Conservation (phyloP, 2,113 vertebrate species). For the Pundamilia nyererei region DNA sequence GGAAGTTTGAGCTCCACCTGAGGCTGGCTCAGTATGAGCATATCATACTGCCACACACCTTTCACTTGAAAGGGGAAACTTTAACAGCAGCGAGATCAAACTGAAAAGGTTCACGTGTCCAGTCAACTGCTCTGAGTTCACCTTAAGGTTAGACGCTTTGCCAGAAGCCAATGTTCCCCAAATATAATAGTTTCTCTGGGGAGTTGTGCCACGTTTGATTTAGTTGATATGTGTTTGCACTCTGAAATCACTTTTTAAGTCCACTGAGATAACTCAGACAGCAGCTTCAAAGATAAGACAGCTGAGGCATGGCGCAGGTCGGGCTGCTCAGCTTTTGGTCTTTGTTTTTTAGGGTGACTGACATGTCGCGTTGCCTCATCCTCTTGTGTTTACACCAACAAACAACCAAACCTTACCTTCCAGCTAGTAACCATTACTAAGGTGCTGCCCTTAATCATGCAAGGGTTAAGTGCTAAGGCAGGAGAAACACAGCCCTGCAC, state of each 20-base stretch:
- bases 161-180: neutral
- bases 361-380: neutral
- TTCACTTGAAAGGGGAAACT: neutral
- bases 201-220: neutral
- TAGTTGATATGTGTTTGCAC: neutral
- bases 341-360: neutral
- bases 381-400: neutral
- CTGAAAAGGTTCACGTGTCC: neutral
- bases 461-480: slow-evolving; percentile 9
- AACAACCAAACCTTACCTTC: neutral
- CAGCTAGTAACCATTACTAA: neutral
- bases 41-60: neutral
- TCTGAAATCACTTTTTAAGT: neutral
- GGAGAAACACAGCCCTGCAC: neutral
- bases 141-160: neutral
- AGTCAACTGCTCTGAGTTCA: neutral
- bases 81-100: neutral
- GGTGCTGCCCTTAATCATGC: neutral
- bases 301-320: neutral
- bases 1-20: neutral
- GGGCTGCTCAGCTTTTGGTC: neutral
- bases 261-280: neutral
- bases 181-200: neutral
- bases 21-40: neutral
- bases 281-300: neutral